These are phyloP conservation scores for Alcis repandata DNA, from an alignment of 2,888 invertebrate species.

Conservation along the genomic window DNA sequence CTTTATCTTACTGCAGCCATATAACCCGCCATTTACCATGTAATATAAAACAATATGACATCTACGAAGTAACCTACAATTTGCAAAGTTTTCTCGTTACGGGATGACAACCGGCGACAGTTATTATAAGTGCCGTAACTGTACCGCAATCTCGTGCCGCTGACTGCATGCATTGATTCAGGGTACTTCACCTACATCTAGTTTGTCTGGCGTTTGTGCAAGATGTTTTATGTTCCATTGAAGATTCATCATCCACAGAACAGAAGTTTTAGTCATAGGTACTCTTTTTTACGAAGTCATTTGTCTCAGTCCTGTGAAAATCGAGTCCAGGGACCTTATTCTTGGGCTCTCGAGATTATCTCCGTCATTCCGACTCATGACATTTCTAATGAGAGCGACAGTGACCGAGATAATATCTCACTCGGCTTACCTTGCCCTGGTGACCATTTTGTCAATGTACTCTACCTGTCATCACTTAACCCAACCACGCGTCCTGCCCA, in stretches of 20 bases:
- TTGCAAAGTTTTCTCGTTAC: slow-evolving; percentile 47
- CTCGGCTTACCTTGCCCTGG: no score
- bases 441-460: no score
- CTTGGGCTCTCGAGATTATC: no score
- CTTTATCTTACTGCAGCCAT: no score
- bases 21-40: neutral
- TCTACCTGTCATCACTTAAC: no score
- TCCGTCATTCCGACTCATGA: no score
- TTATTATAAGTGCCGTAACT: slow-evolving; percentile 78
- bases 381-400: no score
- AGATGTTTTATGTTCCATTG: neutral
- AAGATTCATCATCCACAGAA: neutral
- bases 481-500: no score
- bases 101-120: slow-evolving; percentile 70
- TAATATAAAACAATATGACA: neutral
- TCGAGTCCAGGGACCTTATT: no score
- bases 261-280: neutral
- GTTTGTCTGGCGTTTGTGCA: slow-evolving; percentile 11
- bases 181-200: slow-evolving; percentile 41
- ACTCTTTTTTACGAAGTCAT: no score
- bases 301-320: no score
- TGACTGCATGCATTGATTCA: slow-evolving; percentile 66
- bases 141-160: slow-evolving; percentile 72
- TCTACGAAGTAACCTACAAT: slow-evolving; percentile 29
- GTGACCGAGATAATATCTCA: no score